These are phyloP conservation scores for Darevskia mixta DNA, from an alignment of 2,797 vertebrate genomes.

Conservation along the genomic window DNA sequence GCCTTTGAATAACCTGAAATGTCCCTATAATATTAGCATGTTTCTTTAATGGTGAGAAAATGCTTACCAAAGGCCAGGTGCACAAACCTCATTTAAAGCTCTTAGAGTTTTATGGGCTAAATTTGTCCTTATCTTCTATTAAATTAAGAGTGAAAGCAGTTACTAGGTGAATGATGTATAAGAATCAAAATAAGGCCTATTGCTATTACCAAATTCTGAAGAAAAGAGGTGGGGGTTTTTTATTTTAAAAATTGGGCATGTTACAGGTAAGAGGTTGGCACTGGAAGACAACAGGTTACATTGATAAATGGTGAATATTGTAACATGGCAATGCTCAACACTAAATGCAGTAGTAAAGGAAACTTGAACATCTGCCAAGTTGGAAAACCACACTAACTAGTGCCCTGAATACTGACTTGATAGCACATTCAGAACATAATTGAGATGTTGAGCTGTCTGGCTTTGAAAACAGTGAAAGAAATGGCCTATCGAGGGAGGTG, in stretches of 20 bases:
- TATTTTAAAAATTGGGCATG: background rate
- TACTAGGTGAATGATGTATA: constrained; percentile 16
- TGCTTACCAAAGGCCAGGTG: constrained; percentile 42
- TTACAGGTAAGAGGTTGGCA: background rate
- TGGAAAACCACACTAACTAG: constrained; percentile 30
- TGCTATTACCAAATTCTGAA: background rate
- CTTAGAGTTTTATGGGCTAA: constrained; percentile 20
- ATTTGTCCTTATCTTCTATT: constrained; percentile 10
- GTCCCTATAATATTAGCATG: constrained; percentile 27
- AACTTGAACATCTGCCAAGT: constrained; percentile 17
- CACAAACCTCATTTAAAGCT: constrained; percentile 38
- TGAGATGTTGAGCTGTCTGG: constrained; percentile 26
- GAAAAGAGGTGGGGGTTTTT: background rate
- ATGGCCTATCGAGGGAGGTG: constrained; percentile 15
- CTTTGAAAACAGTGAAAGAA: constrained; percentile 10
- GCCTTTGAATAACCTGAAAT: constrained; percentile 43
- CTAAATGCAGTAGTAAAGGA: constrained; percentile 5
- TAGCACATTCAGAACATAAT: constrained; percentile 24
- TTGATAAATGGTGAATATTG: background rate
- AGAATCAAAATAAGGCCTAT: background rate
- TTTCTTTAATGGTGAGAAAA: constrained; percentile 45
- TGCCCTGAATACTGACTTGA: constrained; percentile 23
- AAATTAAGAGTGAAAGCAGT: constrained; percentile 31
- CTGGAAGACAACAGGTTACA: background rate
- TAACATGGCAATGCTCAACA: background rate